Percentiles rank a stretch among this genome's conserved stretches.
Evolutionary conservation across 1,140 invertebrate species (phyloP).

Genomic region (Acromyrmex echinatior): DNA sequence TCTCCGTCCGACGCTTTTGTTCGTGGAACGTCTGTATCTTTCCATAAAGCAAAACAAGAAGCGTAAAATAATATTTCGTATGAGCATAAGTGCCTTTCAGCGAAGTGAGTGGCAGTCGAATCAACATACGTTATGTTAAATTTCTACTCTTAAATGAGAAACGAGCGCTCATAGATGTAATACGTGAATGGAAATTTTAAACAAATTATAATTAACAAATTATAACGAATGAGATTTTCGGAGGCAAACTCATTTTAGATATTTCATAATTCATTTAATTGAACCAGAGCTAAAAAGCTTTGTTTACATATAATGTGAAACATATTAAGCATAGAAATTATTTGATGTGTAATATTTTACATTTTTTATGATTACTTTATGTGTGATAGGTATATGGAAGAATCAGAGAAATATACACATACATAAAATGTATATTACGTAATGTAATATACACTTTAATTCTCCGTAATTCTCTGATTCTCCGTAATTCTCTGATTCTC

Average conservation of each 20-base stretch:
- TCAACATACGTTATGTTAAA: conserved; percentile 43
- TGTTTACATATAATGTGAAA: no score
- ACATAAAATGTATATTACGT: background rate
- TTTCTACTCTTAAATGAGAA: background rate
- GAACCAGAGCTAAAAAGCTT: background rate
- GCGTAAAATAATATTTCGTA: conserved; percentile 58
- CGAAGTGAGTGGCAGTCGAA: conserved; percentile 24
- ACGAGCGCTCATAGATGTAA: background rate
- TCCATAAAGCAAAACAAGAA: conserved; percentile 44
- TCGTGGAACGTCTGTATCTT: conserved; percentile 55
- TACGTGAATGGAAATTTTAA: background rate
- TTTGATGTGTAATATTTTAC: background rate
- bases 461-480: no score
- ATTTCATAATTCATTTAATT: background rate
- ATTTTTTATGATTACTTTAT: background rate
- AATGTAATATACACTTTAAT: no score
- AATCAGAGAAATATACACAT: background rate
- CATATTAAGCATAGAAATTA: no score
- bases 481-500: no score
- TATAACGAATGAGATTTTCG: background rate
- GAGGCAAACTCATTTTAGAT: background rate
- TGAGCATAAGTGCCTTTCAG: conserved; percentile 38
- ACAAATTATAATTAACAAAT: background rate
- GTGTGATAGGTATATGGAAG: background rate
- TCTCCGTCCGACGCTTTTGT: conserved; percentile 28